Percentiles rank a stretch among this genome's conserved stretches.
Evolutionary conservation across 2,888 invertebrate species (phyloP).

Genomic region (Helleia helle): DNA sequence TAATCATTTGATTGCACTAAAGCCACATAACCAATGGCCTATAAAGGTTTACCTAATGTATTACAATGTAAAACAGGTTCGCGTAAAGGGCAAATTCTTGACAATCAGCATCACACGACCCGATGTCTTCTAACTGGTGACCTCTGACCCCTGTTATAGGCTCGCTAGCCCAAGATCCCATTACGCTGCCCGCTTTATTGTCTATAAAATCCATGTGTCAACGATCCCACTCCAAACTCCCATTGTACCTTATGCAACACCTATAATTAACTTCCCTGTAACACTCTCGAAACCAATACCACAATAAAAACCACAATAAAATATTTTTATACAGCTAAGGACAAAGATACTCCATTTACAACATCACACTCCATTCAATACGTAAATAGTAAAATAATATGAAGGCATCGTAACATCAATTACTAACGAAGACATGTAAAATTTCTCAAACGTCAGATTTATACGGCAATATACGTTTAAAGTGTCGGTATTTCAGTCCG

Average conservation of each 20-base stretch:
- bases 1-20: no score
- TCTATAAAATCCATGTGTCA: slow-evolving; percentile 57
- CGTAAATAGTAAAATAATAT: slow-evolving; percentile 53
- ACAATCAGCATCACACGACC: slow-evolving; percentile 21
- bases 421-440: slow-evolving; percentile 63
- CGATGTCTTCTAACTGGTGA: slow-evolving; percentile 30
- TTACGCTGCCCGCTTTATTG: slow-evolving; percentile 57
- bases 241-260: slow-evolving; percentile 10
- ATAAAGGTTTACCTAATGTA: slow-evolving; percentile 6
- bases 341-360: slow-evolving; percentile 36
- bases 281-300: slow-evolving; percentile 26
- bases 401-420: slow-evolving; percentile 46
- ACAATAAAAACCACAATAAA: slow-evolving; percentile 7
- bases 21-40: no score
- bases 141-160: slow-evolving; percentile 42
- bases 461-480: slow-evolving; percentile 42
- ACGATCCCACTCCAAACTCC: slow-evolving; percentile 35
- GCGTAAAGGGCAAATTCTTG: slow-evolving; percentile 18
- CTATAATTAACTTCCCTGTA: slow-evolving; percentile 25
- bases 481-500: slow-evolving; percentile 36
- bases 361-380: slow-evolving; percentile 46
- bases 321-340: slow-evolving; percentile 12
- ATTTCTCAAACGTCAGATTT: slow-evolving; percentile 64
- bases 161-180: slow-evolving; percentile 44
- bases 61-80: not conserved